Evolutionary conservation across 2,113 vertebrate species (phyloP).

Genomic region (Phasianus colchicus): DNA sequence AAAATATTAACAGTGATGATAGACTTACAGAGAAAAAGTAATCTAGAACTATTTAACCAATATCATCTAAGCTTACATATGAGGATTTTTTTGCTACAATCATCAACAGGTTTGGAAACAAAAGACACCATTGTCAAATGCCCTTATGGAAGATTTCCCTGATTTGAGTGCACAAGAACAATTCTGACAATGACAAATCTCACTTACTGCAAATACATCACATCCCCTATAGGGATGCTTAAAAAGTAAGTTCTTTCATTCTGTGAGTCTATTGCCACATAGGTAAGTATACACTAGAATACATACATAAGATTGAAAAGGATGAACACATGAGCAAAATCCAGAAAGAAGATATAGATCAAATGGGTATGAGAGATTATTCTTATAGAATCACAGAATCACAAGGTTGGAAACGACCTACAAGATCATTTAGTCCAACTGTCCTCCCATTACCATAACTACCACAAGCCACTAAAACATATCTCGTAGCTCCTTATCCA

Average conservation of each 20-base stretch:
- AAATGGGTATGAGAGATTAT: background rate
- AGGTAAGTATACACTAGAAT: background rate
- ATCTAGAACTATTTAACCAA: background rate
- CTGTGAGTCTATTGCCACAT: too few species aligned
- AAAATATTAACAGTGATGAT: background rate
- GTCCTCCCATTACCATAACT: too few species aligned
- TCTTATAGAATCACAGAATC: too few species aligned
- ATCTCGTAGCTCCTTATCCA: too few species aligned
- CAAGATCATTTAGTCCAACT: too few species aligned
- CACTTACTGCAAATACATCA: background rate
- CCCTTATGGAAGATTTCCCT: background rate
- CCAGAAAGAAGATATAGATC: background rate
- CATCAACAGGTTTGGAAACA: background rate
- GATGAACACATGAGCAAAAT: background rate
- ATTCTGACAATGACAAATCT: background rate
- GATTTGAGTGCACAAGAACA: background rate
- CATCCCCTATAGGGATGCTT: rapidly evolving
- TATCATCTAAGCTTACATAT: background rate
- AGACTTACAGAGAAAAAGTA: background rate
- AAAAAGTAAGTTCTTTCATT: background rate
- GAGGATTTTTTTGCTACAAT: background rate
- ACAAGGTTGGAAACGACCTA: too few species aligned
- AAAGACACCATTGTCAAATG: background rate
- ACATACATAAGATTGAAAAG: background rate
- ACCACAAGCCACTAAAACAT: too few species aligned